Evolutionary conservation across 2,888 invertebrate genomes (phyloP).

Genomic region (Callyntrura guangdongensis): DNA sequence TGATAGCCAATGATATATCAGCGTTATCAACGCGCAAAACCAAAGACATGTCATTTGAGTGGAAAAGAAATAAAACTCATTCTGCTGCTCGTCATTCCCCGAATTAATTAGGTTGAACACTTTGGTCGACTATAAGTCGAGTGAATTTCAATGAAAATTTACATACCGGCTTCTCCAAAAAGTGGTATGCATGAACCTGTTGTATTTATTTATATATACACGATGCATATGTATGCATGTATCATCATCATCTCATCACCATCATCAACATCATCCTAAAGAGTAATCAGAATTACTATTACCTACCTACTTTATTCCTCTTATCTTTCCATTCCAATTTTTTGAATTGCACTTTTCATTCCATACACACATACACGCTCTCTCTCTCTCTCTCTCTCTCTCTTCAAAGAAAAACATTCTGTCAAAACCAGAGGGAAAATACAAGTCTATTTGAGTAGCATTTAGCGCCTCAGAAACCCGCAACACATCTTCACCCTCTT

Average conservation of each 20-base stretch:
- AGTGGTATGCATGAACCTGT: constrained; percentile 59
- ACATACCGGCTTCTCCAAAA: constrained; percentile 72
- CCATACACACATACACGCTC: background rate
- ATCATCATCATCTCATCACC: no score
- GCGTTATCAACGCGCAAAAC: constrained; percentile 43
- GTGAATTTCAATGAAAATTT: constrained; percentile 52
- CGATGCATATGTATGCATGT: no score
- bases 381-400: background rate
- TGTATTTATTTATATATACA: background rate
- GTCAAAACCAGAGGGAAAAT: constrained; percentile 10
- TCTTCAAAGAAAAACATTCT: background rate
- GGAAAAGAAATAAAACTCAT: constrained; percentile 53
- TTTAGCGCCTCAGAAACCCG: constrained; percentile 35
- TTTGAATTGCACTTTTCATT: constrained; percentile 42
- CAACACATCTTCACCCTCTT: background rate
- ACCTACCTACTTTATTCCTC: constrained; percentile 35
- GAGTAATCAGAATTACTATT: constrained; percentile 41
- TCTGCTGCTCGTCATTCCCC: constrained; percentile 45
- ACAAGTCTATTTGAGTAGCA: constrained; percentile 34
- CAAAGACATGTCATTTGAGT: constrained; percentile 55
- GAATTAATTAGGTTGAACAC: constrained; percentile 62
- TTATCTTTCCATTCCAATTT: constrained; percentile 24
- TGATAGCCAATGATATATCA: constrained; percentile 42
- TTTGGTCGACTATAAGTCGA: constrained; percentile 24
- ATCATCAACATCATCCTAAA: constrained; percentile 26